Evolutionary conservation across 2,888 invertebrate species (phyloP), one percentile per base, ranked within the genome.

Genomic region (Eubasilissa splendida): DNA sequence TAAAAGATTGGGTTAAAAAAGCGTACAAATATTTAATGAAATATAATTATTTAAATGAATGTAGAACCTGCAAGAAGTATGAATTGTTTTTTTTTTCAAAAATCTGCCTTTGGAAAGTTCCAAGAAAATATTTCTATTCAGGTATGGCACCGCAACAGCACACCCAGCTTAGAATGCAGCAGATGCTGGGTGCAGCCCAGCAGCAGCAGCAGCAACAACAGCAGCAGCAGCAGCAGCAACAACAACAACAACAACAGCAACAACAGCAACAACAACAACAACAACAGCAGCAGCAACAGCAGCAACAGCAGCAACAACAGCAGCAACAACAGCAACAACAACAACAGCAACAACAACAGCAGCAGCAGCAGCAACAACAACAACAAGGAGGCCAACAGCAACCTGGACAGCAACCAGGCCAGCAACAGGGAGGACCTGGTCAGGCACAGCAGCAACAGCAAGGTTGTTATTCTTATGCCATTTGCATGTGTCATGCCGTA

Each of bases 281-380:
- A 14, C 80, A 78, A 65, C 82, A 82, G 50, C 85, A 84, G 79
- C 82, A 83, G 83, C 71, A 86, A 77, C 80, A 83, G 76, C 70
- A 84, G 79, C 80, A 85, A 84, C 80, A 86, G 80, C 85, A 85
- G 63, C 84, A 84, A 79, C 84, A 84, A 83, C 85, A 85, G 65
- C 86, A 86, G 81, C 87, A 87, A 77, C 87, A 87, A 86, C 87
- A 76, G 77, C 86, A 86, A 65, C 86, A 87, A 77, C 87, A 88
- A 84, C 82, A 87, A 85, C 86, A 86, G 84, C 77, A 88, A 85
- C 82, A 87, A 85, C 85, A 85, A 79, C 85, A 85, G 75, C 85
- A 84, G 81, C 87, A 87, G 77, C 87, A 87, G 86, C 87, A 76
- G 77, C 86, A 86, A 65, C 86, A 87, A 77, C 87, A 88, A 84